Conservation (phyloP, 2,797 vertebrate genomes). For the Pachyuromys duprasi region DNA sequence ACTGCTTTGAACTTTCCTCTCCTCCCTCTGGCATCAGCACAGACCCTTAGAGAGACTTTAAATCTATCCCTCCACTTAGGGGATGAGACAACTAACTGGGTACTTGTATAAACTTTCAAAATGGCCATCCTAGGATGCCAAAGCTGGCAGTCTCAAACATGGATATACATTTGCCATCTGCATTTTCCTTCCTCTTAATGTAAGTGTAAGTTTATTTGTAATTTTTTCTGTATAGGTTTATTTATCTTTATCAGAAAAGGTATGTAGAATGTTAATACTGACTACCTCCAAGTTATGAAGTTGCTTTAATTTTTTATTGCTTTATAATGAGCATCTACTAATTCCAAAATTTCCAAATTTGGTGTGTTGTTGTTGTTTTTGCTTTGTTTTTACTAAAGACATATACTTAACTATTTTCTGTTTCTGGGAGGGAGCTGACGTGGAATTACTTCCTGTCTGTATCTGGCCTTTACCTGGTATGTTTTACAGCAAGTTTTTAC, state of each 20-base stretch:
- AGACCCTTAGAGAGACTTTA: background rate
- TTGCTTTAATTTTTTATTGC: background rate
- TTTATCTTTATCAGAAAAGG: background rate
- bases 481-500: conserved; percentile 3
- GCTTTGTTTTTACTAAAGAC: conserved; percentile 41
- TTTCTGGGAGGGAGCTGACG: background rate
- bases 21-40: background rate
- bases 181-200: background rate
- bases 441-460: conserved; percentile 2
- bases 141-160: background rate
- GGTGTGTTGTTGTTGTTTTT: no score
- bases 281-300: background rate
- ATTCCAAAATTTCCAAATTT: conserved; percentile 27
- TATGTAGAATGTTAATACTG: conserved; percentile 9
- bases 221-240: background rate
- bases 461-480: conserved; percentile 51
- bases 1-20: background rate
- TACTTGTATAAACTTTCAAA: background rate
- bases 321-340: conserved; percentile 4
- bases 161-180: background rate
- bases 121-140: background rate
- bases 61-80: background rate
- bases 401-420: conserved; percentile 39
- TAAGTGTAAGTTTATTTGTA: background rate
- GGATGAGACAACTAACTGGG: background rate